Percentiles rank a stretch among this genome's conserved stretches.
These are phyloP conservation scores for Tyto alba DNA, from an alignment of 2,113 vertebrate species.

Conservation along the genomic window DNA sequence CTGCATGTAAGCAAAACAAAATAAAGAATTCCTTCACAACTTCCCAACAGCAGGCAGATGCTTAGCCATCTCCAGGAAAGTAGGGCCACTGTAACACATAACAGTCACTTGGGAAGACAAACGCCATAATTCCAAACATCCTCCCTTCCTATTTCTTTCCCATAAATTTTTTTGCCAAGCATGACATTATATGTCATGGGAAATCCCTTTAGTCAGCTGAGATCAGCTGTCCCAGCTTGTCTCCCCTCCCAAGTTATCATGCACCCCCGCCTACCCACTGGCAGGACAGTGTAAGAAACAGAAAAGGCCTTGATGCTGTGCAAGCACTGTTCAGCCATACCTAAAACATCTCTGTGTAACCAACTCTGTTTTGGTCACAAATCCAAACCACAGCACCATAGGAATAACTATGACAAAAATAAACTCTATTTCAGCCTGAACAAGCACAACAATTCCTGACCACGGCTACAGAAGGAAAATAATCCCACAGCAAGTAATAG, in stretches of 20 bases:
- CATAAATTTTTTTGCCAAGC: background rate
- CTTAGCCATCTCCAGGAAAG: background rate
- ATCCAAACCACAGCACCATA: background rate
- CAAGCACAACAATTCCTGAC: background rate
- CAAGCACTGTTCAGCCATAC: background rate
- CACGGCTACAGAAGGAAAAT: background rate
- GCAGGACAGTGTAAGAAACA: rapidly evolving
- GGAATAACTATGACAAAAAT: background rate
- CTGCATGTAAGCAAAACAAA: background rate
- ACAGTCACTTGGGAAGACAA: background rate
- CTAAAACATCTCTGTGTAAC: background rate
- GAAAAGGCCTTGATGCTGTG: background rate
- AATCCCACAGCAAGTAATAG: background rate
- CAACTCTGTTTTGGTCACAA: background rate
- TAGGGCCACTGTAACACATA: rapidly evolving
- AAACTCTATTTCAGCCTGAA: background rate
- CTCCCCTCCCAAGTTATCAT: background rate
- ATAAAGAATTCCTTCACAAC: background rate
- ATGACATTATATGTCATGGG: background rate
- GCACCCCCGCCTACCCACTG: rapidly evolving
- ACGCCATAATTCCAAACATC: rapidly evolving
- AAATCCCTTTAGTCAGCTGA: background rate
- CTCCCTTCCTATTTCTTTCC: background rate
- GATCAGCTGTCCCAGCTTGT: background rate
- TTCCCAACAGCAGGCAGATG: background rate